Evolutionary conservation across 2,888 invertebrate species (phyloP).

Genomic region (Lottia scabra): DNA sequence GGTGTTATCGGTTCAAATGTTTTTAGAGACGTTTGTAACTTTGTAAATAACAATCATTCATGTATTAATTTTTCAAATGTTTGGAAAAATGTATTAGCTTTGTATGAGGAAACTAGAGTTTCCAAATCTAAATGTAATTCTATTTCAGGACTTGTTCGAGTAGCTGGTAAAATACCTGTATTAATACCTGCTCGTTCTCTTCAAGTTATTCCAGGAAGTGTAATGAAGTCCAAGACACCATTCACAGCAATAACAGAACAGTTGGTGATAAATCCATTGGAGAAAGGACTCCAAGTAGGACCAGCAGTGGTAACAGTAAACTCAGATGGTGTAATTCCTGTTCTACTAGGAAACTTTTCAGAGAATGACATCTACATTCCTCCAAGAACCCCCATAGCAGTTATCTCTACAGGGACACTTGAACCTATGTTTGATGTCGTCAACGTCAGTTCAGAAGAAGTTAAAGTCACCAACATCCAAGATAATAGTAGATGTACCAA

Average conservation of each 20-base stretch:
- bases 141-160: neutral
- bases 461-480: neutral
- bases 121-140: no score
- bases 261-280: no score
- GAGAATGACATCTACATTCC: conserved; percentile 2
- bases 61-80: neutral
- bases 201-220: no score
- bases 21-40: conserved; percentile 6
- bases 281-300: neutral
- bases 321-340: neutral
- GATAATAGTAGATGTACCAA: neutral
- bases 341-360: neutral
- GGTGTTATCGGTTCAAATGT: conserved; percentile 15
- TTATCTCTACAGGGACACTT: neutral
- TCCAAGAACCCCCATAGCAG: conserved; percentile 7
- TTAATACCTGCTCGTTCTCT: neutral
- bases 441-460: neutral
- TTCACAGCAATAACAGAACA: no score
- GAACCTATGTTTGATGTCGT: neutral
- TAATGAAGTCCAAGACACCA: no score
- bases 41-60: neutral
- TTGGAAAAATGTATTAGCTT: conserved; percentile 3
- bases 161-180: neutral
- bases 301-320: neutral
- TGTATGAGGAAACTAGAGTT: conserved; percentile 2